Evolutionary conservation across 2,113 vertebrate species (phyloP).

Genomic region (Hystrix cristata): DNA sequence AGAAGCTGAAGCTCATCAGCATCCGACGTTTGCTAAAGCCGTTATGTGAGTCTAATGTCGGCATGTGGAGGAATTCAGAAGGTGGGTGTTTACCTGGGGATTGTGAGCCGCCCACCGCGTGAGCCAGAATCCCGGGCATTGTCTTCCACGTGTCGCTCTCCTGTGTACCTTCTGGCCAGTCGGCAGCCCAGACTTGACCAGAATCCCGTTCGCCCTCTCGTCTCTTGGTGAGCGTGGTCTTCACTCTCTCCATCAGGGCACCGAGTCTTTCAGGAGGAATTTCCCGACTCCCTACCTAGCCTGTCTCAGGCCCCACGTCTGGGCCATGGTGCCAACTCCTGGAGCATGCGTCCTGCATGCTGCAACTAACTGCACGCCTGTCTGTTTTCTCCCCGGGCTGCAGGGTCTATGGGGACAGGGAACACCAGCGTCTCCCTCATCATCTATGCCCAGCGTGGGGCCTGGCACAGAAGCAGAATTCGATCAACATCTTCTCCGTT

Average conservation of each 20-base stretch:
- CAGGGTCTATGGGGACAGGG: neutral
- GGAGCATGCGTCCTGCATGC: fast-evolving
- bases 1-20: slow-evolving; percentile 53
- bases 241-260: neutral
- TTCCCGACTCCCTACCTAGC: neutral
- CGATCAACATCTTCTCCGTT: neutral
- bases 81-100: neutral
- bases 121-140: neutral
- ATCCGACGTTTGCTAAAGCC: neutral
- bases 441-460: neutral
- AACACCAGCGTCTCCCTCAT: neutral
- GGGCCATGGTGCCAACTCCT: neutral
- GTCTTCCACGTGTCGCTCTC: neutral
- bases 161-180: neutral
- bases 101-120: fast-evolving
- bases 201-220: neutral
- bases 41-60: neutral
- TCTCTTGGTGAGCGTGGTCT: neutral
- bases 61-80: neutral
- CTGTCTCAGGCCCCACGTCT: neutral
- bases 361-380: neutral
- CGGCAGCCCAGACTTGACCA: neutral
- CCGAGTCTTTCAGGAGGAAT: neutral
- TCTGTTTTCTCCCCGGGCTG: neutral
- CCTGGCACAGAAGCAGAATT: neutral